These are phyloP conservation scores for Crypturellus undulatus DNA, from an alignment of 2,113 vertebrate genomes.

Conservation along the genomic window DNA sequence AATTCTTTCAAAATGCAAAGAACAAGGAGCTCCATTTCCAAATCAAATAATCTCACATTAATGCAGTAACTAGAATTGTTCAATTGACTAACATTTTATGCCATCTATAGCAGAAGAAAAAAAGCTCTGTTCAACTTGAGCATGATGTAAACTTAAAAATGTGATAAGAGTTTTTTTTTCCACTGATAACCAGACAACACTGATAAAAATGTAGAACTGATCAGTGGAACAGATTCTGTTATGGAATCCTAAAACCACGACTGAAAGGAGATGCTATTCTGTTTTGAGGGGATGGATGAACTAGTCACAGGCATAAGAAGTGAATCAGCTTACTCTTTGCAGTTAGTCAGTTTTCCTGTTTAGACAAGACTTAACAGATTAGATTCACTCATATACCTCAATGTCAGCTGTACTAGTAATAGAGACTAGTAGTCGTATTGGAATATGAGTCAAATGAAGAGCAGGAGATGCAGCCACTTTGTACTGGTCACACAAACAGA, in stretches of 20 bases:
- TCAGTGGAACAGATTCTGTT: background rate
- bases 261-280: background rate
- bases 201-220: background rate
- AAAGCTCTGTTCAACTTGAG: background rate
- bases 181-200: background rate
- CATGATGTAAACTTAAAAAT: background rate
- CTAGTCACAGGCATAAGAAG: background rate
- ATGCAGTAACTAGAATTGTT: background rate
- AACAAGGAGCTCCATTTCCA: background rate
- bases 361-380: background rate
- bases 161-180: background rate
- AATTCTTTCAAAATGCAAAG: background rate
- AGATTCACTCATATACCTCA: background rate
- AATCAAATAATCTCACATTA: background rate
- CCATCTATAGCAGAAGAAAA: background rate
- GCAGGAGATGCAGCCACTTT: background rate
- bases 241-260: background rate
- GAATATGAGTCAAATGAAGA: background rate
- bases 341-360: background rate
- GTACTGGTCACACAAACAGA: background rate
- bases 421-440: background rate
- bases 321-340: background rate
- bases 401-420: background rate
- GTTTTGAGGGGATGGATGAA: background rate
- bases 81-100: background rate